These are phyloP conservation scores for Gymnogyps californianus DNA, from an alignment of 2,113 vertebrate species.

Conservation along the genomic window DNA sequence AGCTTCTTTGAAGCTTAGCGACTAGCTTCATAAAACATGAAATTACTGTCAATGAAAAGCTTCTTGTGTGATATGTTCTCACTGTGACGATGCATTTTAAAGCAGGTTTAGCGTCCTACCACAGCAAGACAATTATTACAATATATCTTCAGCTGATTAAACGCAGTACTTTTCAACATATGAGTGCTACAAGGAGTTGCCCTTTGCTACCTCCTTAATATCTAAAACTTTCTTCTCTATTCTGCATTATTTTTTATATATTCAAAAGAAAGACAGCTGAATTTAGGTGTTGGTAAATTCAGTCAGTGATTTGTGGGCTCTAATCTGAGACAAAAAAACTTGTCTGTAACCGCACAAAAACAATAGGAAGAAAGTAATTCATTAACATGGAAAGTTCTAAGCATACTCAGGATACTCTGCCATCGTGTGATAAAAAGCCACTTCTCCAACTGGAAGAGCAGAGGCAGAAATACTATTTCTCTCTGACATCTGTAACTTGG, in stretches of 20 bases:
- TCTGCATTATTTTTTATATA: neutral
- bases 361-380: neutral
- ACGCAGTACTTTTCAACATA: neutral
- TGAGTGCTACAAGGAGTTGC: neutral
- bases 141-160: neutral
- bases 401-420: neutral
- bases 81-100: neutral
- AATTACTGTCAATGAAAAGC: neutral
- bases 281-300: neutral
- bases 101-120: neutral
- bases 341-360: neutral
- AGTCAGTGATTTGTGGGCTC: neutral
- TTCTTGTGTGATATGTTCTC: neutral
- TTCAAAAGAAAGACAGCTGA: neutral
- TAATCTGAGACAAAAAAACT: neutral
- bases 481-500: neutral
- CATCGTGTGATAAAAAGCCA: rapidly evolving
- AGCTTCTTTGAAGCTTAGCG: neutral
- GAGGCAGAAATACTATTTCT: neutral
- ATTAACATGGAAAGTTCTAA: neutral
- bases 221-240: neutral
- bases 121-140: neutral
- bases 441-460: neutral
- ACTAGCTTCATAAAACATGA: neutral
- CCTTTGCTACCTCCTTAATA: neutral